Evolutionary conservation across 1,140 invertebrate species (phyloP).

Genomic region (Drosophila obscura): DNA sequence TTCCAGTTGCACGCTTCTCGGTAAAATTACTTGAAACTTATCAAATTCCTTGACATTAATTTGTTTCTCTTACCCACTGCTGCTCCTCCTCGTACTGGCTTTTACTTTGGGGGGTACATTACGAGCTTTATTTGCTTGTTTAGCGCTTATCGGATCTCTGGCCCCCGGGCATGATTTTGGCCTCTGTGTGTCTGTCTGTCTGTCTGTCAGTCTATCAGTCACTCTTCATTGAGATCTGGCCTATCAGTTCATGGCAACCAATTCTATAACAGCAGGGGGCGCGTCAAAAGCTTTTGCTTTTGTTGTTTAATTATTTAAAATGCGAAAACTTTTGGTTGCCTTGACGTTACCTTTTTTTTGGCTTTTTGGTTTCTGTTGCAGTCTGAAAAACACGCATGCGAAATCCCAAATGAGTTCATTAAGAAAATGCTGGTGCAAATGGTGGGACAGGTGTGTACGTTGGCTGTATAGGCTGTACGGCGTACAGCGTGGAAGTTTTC

Average conservation of each 20-base stretch:
- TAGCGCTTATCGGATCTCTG: slow-evolving; percentile 69
- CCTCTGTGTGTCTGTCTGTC: slow-evolving; percentile 25
- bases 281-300: slow-evolving; percentile 18
- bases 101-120: slow-evolving; percentile 21
- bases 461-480: neutral
- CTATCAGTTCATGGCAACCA: slow-evolving; percentile 30
- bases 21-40: slow-evolving; percentile 40
- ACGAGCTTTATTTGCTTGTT: slow-evolving; percentile 70
- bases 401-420: slow-evolving; percentile 82
- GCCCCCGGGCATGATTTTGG: slow-evolving; percentile 34
- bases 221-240: slow-evolving; percentile 48
- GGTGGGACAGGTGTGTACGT: slow-evolving; percentile 10
- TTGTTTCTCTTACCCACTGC: slow-evolving; percentile 4
- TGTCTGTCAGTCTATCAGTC: slow-evolving; percentile 28
- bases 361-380: neutral
- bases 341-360: slow-evolving; percentile 15
- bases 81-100: neutral
- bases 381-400: slow-evolving; percentile 59
- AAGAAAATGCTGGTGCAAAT: slow-evolving; percentile 33
- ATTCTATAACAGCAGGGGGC: slow-evolving; percentile 18
- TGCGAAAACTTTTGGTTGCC: slow-evolving; percentile 54
- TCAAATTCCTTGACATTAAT: slow-evolving; percentile 24
- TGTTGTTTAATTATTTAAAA: slow-evolving; percentile 77
- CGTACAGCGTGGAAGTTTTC: slow-evolving; percentile 4
- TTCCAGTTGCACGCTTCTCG: neutral